Base-by-base conservation (phyloP, 2,888 invertebrate species). In the Amphipoea lucens region DNA sequence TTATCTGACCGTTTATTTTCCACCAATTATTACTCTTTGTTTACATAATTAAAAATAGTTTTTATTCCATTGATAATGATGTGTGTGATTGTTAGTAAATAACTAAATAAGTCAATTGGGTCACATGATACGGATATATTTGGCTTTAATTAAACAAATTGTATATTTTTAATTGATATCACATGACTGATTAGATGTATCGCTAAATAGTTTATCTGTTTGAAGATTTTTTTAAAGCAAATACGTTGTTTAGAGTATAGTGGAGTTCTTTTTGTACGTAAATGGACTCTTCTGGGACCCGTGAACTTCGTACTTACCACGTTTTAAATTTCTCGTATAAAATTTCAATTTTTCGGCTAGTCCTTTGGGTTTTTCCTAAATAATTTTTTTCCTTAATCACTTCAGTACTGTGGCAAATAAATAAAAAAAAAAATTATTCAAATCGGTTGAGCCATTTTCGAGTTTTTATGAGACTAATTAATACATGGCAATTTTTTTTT, bases 121-220 rank as follows among this genome's bases (percentile, higher is more conserved):
- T 83, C 81, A 67, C 42, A 14, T 29, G 76, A 84, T 76, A 81
- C 9, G 29, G 29, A 5, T 65, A 65, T 74, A 29, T 83, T 83
- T 66, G 51, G 60, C 14, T 69, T 69, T 75, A 72, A 83, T 75
- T 73, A 68, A n/a, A 57, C 51, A 48, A 76, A 75, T 62, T 3
- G 45, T 63, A 48, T 62, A 68, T 14, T 48, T 54, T 75, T 65
- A 45, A 69, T n/a, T 40, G 71, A 63, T n/a, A 70, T 62, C 72
- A 71, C 42, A 71, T 67, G 68, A 63, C 29, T 63, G 36, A 40
- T 36, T 51, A 68, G 67, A 69, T 70, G 70, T 11, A 29, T 17
- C 9, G 7, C 7, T 40, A 42, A 40, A 70, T 42, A n/a, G n/a
- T 23, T 68, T 48, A 48, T 20, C 29, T 20, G 29, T 48, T 51